Conservation (phyloP, 1,140 invertebrate genomes). For the Dendroctonus valens region DNA sequence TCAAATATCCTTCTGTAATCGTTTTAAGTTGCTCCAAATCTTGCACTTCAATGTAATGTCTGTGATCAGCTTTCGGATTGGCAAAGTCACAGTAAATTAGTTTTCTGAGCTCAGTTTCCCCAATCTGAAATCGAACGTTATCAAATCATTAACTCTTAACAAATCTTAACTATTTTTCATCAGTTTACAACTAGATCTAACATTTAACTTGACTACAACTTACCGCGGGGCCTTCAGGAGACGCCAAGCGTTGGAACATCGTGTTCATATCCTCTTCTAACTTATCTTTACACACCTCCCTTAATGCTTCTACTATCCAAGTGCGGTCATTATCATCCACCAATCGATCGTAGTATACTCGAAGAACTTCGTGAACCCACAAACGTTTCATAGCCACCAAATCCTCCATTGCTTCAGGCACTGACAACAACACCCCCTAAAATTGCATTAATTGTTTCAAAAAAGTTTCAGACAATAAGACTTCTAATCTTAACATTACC, state of each 20-base stretch:
- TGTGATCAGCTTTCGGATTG: conserved; percentile 87
- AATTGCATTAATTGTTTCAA: background rate
- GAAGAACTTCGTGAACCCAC: conserved; percentile 92
- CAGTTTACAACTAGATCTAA: too few species aligned
- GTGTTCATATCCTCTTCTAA: conserved; percentile 54
- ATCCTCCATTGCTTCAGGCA: conserved; percentile 88
- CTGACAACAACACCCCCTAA: conserved; percentile 86
- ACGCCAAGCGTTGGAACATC: conserved; percentile 52
- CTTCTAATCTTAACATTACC: conserved; percentile 50
- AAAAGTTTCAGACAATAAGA: too few species aligned
- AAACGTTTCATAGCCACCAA: conserved; percentile 85
- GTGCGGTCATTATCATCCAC: conserved; percentile 77
- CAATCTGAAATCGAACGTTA: conserved; percentile 55
- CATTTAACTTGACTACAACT: conserved; percentile 5
- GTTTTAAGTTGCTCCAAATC: conserved; percentile 79
- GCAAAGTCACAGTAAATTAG: conserved; percentile 94
- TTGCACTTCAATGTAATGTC: conserved; percentile 84
- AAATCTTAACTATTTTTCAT: too few species aligned
- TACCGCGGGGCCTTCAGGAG: conserved; percentile 41
- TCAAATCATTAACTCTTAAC: background rate
- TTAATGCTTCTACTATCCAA: conserved; percentile 75
- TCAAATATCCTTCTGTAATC: conserved; percentile 87
- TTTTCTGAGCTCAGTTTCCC: conserved; percentile 77
- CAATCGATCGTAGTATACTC: conserved; percentile 92
- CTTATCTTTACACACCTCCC: conserved; percentile 56